These are phyloP conservation scores for Gallinago solitaria DNA, from an alignment of 2,797 vertebrate genomes.

Conservation along the genomic window DNA sequence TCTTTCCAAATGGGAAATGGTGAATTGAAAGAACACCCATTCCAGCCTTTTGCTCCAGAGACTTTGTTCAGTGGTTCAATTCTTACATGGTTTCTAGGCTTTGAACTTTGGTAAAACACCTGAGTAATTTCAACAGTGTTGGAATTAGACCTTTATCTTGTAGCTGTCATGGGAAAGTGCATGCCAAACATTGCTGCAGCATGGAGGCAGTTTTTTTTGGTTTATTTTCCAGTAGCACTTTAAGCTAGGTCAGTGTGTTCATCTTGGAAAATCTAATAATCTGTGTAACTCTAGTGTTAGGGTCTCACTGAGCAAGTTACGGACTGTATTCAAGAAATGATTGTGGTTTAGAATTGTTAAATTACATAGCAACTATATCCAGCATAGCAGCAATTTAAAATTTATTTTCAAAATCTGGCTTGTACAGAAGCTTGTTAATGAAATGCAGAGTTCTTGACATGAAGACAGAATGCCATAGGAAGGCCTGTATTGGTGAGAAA, in stretches of 20 bases:
- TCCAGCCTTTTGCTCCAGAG: neutral
- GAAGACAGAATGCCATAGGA: neutral
- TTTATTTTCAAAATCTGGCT: neutral
- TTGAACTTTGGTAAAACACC: neutral
- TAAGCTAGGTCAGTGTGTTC: neutral
- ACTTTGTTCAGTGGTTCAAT: neutral
- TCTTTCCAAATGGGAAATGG: neutral
- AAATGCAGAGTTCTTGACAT: neutral
- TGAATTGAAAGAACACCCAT: neutral
- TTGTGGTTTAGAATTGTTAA: neutral
- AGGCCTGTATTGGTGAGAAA: neutral
- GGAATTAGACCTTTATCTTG: neutral
- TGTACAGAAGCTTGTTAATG: neutral
- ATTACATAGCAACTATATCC: neutral
- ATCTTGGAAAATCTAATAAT: neutral
- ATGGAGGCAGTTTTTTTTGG: neutral
- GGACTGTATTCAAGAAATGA: neutral
- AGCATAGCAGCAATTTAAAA: neutral
- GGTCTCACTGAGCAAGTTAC: neutral
- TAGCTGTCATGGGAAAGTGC: neutral
- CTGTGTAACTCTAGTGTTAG: neutral
- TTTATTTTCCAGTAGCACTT: neutral
- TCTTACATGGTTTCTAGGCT: neutral
- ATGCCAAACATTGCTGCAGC: neutral
- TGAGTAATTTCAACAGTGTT: neutral